Conservation (phyloP, 2,797 vertebrate genomes). For the Decapterus maruadsi region DNA sequence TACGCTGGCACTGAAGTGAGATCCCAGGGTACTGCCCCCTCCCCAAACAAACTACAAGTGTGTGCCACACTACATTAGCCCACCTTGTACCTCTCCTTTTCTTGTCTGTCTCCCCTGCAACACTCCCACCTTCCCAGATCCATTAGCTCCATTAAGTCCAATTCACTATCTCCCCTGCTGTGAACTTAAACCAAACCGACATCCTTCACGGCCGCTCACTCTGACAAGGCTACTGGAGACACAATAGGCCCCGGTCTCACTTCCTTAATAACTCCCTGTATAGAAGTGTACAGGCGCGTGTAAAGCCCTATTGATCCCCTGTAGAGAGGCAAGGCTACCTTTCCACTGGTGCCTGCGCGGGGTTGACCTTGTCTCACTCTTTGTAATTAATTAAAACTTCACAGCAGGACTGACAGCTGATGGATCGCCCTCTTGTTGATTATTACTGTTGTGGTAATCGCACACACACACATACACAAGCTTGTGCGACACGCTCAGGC, state of each 20-base stretch:
- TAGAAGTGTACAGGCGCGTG: constrained; percentile 72
- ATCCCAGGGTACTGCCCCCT: background rate
- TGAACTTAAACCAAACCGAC: constrained; percentile 76
- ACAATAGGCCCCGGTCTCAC: constrained; percentile 71
- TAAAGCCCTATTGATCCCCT: constrained; percentile 82
- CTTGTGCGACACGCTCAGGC: background rate
- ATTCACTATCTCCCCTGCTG: constrained; percentile 71
- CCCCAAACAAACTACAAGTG: constrained; percentile 29
- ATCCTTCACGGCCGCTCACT: constrained; percentile 66
- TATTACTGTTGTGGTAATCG: constrained; percentile 78
- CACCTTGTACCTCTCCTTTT: constrained; percentile 43
- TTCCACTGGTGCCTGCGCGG: constrained; percentile 67
- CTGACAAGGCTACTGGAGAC: constrained; percentile 74
- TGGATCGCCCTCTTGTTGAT: constrained; percentile 85
- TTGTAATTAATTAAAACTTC: constrained; percentile 89
- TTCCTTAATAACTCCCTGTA: constrained; percentile 81
- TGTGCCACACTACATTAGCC: constrained; percentile 54
- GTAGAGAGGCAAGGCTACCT: constrained; percentile 64
- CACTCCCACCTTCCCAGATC: constrained; percentile 60
- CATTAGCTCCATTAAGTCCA: constrained; percentile 80
- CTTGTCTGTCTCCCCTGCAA: constrained; percentile 56
- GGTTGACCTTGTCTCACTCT: constrained; percentile 84
- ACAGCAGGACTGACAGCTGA: constrained; percentile 82
- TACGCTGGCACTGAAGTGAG: background rate
- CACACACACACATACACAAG: background rate